Base-by-base conservation (phyloP, 2,113 vertebrate species). In the Myiozetetes cayanensis region DNA sequence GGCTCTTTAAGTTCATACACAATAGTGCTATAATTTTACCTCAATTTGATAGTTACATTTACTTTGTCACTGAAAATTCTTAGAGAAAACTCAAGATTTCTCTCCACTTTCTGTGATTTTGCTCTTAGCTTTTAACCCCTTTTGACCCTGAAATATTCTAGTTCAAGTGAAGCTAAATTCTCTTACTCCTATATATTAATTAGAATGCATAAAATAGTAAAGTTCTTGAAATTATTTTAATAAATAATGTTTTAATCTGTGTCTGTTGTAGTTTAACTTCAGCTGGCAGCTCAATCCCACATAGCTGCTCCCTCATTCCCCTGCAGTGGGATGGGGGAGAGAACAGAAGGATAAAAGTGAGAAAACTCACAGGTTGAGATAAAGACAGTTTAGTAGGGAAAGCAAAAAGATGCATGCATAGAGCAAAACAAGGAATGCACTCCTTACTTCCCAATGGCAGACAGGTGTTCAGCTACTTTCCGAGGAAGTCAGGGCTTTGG, bases 241-340 rank as follows among this genome's bases (percentile, higher is more conserved):
- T 37, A 37, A 37, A 47, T 49, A 52, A 35, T 41, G 19, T 56
- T 85, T 73, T 49, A 58, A 13, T 53, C 16, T 39, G 4, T 55
- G 31, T 58, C 41, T 77, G 25, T 70, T 18, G 17, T 25, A 43
- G 35, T 55, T 89, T 66, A 61, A 79, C 12, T 30, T 30, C 30
- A 58, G 23, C 8, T 2, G 6, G 18, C 52, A 53, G 31, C 52
- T 39, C 47, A 76, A 10, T 4, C 9, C 31, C 61, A 46, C 4
- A 25, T 7, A 89, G 49, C 28, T 25, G 8, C 23, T 79, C 0
- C 0, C 44, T 41, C 19, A 21, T 6, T 49, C 7, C 70, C 22
- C 41, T 62, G 37, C 27, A 39, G 43, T 0, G 5, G 41, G 35
- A 46, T 24, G 10, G 6, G 22, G 18, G 28, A 77, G 39, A 74